A percentile compares a stretch with the other conserved stretches of the same genome.
Evolutionary conservation across 2,888 invertebrate species (phyloP).

Genomic region (Cryptus viduatorius): DNA sequence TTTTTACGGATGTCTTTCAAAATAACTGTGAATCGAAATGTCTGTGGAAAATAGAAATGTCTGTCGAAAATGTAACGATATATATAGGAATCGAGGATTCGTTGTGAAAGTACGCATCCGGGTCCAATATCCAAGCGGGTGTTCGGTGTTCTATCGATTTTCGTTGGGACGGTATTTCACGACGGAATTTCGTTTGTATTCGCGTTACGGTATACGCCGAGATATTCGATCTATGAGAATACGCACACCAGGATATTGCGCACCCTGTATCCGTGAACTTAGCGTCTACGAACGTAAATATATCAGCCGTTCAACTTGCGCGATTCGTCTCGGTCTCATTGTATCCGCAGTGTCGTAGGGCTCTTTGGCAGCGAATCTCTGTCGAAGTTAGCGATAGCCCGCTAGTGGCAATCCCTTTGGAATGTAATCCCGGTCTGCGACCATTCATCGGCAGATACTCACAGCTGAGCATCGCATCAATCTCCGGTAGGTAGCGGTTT

Average conservation of each 20-base stretch:
- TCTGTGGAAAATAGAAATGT: too few relatives aligned
- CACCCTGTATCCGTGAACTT: neutral
- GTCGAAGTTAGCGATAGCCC: conserved; percentile 33
- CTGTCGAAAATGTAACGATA: neutral
- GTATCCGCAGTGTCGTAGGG: conserved; percentile 12
- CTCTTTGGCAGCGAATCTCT: conserved; percentile 30
- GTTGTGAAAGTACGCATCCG: neutral
- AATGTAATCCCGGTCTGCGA: conserved; percentile 56
- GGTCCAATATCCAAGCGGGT: neutral
- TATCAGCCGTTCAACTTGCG: conserved; percentile 2
- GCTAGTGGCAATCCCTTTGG: conserved; percentile 59
- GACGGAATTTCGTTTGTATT: neutral
- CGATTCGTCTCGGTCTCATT: conserved; percentile 30
- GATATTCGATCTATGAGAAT: conserved; percentile 2
- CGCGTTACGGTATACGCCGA: neutral
- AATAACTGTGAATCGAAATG: neutral
- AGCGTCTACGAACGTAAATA: conserved; percentile 42
- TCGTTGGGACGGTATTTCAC: conserved; percentile 3
- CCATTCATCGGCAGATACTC: conserved; percentile 18
- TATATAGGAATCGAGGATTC: neutral
- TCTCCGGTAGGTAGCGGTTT: conserved; percentile 20
- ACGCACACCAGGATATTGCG: neutral
- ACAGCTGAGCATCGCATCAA: conserved; percentile 48
- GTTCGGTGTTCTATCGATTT: neutral
- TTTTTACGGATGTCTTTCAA: neutral